phyloP scores from a whole-genome alignment of 2,888 invertebrate species.

The Labia minor region DNA sequence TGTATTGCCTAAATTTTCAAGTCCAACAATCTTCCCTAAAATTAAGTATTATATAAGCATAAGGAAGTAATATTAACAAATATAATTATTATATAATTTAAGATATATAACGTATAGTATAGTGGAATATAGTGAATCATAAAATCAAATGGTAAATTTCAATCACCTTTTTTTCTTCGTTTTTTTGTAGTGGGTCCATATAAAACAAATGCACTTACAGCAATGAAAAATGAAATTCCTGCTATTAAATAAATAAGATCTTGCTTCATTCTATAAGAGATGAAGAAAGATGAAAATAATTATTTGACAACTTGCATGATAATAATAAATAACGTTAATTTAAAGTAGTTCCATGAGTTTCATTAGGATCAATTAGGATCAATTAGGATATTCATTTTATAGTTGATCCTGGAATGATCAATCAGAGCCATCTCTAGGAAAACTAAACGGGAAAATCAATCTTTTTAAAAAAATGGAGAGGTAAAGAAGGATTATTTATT shows the following conservation, averaged over 20 bases:
- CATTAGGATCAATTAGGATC: too few relatives aligned
- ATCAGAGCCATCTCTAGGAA: too few relatives aligned
- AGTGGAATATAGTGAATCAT: not conserved
- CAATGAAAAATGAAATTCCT: slow-evolving; percentile 67
- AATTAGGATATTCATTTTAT: too few relatives aligned
- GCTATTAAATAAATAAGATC: slow-evolving; percentile 69
- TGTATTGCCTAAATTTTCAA: slow-evolving; percentile 83
- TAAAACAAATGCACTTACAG: slow-evolving; percentile 71
- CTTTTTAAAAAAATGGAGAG: too few relatives aligned
- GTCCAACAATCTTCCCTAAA: slow-evolving; percentile 64
- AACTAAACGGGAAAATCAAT: too few relatives aligned
- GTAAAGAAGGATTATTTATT: too few relatives aligned
- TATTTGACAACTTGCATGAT: too few relatives aligned
- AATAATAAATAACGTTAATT: too few relatives aligned
- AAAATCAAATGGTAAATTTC: too few relatives aligned
- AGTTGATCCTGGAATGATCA: too few relatives aligned
- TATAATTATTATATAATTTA: slow-evolving; percentile 8
- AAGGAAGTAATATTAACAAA: slow-evolving; percentile 16
- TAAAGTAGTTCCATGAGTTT: too few relatives aligned
- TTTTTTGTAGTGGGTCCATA: slow-evolving; percentile 64
- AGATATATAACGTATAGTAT: slow-evolving; percentile 18
- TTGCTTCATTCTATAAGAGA: slow-evolving; percentile 31
- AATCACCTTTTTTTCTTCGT: slow-evolving; percentile 35
- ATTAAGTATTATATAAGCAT: slow-evolving; percentile 19
- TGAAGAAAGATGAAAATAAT: not conserved